Evolutionary conservation across 1,140 invertebrate genomes (phyloP).

Genomic region (Eumaeus atala): DNA sequence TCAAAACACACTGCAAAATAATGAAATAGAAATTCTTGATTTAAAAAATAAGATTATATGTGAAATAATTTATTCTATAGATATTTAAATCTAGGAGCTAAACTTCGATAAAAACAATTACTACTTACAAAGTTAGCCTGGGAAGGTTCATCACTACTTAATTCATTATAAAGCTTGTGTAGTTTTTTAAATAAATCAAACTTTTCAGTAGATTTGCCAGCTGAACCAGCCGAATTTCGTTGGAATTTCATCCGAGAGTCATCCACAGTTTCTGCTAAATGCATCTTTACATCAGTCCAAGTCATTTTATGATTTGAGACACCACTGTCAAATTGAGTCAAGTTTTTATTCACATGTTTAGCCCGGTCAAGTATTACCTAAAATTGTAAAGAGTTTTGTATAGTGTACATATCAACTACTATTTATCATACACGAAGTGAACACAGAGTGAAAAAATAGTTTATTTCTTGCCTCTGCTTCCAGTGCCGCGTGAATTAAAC

Average conservation of each 20-base stretch:
- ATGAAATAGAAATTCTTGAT: no score
- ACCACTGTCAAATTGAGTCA: slow-evolving; percentile 64
- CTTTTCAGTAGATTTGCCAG: slow-evolving; percentile 57
- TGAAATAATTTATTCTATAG: no score
- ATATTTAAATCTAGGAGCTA: no score
- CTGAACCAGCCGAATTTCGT: slow-evolving; percentile 52
- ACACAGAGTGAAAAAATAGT: slow-evolving; percentile 43
- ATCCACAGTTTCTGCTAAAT: slow-evolving; percentile 63
- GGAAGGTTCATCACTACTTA: slow-evolving; percentile 66
- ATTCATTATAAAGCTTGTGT: slow-evolving; percentile 74
- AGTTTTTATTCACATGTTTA: slow-evolving; percentile 65
- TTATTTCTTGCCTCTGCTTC: slow-evolving; percentile 70
- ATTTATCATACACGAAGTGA: slow-evolving; percentile 2
- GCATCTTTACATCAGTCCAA: slow-evolving; percentile 70
- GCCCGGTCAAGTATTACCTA: slow-evolving; percentile 66
- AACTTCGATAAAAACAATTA: slow-evolving; percentile 13
- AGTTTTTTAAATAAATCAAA: slow-evolving; percentile 78
- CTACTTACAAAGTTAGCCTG: slow-evolving; percentile 68
- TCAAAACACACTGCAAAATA: not conserved
- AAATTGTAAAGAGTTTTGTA: slow-evolving; percentile 32
- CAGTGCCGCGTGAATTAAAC: slow-evolving; percentile 74
- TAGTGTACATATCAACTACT: not conserved
- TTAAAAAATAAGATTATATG: no score
- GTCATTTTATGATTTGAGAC: slow-evolving; percentile 70
- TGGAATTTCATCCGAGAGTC: slow-evolving; percentile 67